Percentiles rank a stretch among this genome's conserved stretches.
Evolutionary conservation across 2,113 vertebrate species (phyloP).

Genomic region (Chamaea fasciata): DNA sequence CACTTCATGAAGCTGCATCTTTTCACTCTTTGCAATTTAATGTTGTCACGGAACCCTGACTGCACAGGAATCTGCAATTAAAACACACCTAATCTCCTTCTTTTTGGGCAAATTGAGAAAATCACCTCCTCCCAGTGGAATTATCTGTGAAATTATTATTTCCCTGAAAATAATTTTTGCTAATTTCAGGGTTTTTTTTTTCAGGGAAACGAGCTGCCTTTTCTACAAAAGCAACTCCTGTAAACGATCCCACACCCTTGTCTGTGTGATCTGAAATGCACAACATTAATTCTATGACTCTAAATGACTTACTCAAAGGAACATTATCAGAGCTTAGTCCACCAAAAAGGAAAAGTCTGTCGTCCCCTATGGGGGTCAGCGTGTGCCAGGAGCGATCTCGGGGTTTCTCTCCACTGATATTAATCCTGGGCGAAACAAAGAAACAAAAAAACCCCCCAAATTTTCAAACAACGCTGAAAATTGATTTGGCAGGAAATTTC

Average conservation of each 20-base stretch:
- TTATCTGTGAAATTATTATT: background rate
- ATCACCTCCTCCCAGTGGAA: background rate
- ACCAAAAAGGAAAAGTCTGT: constrained; percentile 87
- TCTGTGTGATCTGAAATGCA: background rate
- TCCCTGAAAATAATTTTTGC: background rate
- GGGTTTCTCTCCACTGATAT: constrained; percentile 73
- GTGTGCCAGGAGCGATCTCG: constrained; percentile 92
- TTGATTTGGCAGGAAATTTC: background rate
- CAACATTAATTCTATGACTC: fast-evolving
- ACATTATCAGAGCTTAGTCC: constrained; percentile 89
- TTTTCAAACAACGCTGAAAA: background rate
- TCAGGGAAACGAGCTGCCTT: background rate
- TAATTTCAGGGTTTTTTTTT: background rate
- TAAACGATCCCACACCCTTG: background rate
- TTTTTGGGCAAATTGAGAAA: background rate
- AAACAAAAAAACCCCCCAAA: background rate
- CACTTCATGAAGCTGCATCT: background rate
- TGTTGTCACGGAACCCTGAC: background rate
- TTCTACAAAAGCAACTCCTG: background rate
- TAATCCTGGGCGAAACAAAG: constrained; percentile 69
- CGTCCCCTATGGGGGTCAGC: constrained; percentile 82
- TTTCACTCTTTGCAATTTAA: background rate
- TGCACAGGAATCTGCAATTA: background rate
- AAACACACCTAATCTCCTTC: background rate
- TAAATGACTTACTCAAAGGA: constrained; percentile 83